Base-by-base conservation (phyloP, 2,888 invertebrate species). In the Erpobdella octoculata region DNA sequence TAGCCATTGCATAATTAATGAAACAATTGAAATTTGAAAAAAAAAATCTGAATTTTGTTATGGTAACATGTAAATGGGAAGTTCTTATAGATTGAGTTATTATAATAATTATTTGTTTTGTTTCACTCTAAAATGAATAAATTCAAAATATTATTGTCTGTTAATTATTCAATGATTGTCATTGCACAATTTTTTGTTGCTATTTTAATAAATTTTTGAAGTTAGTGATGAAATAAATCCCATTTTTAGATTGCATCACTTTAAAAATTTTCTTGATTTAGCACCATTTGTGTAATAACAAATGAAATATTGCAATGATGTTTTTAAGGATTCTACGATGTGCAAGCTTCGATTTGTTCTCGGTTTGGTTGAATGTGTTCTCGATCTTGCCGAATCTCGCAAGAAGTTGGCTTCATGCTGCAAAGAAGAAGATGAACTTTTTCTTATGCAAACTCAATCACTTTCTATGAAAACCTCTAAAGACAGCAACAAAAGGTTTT, bases 341-440 rank as follows among this genome's bases (percentile, higher is more conserved):
- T 93, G 94, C 28, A 97, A 97, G 85, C 86, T 98, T 78, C 93
- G 95, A 86, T 98, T 97, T 85, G 94, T 97, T 75, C 86, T 94
- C 79, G 93, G 95, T 75, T 86, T 98, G 76, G 93, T 93, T 76
- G 95, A 94, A 82, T 93, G 95, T 81, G 90, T 98, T 73, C 88
- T 93, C 76, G 94, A 95, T 72, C 79, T 85, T 87, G 86, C 86
- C 12, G 82, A 84, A 73, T 81, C 81, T 38, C 80, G 84, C 59
- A 83, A 83, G 35, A 62, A 62, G 37, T 64, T 37, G 38, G 71
- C 70, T 53, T 68, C 48, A n/a, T 25, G 31, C 68, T 33, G 38
- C 5, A 25, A 41, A 0, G 66, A 37, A 0, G 48, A 68, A 48
- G 46, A 36, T 28, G 21, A 53, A 9, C 21, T 25, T 53, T 1